Base-by-base conservation (phyloP, 2,113 vertebrate species). In the Labrus mixtus region DNA sequence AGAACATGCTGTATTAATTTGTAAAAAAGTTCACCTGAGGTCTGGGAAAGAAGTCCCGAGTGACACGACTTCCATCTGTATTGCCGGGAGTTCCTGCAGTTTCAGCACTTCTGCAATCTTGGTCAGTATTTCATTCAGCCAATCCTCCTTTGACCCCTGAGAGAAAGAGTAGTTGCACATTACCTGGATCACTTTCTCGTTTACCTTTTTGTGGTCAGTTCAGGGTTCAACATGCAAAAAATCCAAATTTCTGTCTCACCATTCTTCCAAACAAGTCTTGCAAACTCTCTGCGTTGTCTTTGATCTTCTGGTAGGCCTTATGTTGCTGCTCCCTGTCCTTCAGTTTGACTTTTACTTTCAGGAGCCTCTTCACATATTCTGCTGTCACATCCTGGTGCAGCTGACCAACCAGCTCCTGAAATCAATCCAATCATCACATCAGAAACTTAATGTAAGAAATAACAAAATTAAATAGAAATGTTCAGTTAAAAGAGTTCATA, bases 21-120 rank as follows among this genome's bases (percentile, higher is more conserved):
- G 10, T 48, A 13, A 11, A 8, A 19, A 43, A 12, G 8, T 80
- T 93, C 90, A 99, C 98, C 96, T 95, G 85, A 98, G 92, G 83
- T 98, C 97, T 0, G 97, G 95, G 68, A 95, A 96, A 0, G 7
- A 68, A 0, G 16, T 89, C 23, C 91, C 94, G 0, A 97, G 92
- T 0, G 81, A 93, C 3, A 87, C 94, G 11, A 98, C 92, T 76
- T 97, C 93, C 2, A 97, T 83, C 94, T 96, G 96, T 55, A 98
- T 95, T 62, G 95, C 92, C 0, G 92, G 93, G 46, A 93, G 70
- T 68, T 97, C 95, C 64, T 98, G 97, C 54, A 97, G 94, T 64
- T 79, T 91, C 46, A 99, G 92, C 43, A 99, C 92, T 85, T 96
- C 96, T 0, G 97, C 96, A 0, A 98, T 83, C 1, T 75, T 93